A percentile compares a stretch with the other conserved stretches of the same genome.
Evolutionary conservation across 2,888 invertebrate species (phyloP).

Genomic region (Orthosia gracilis): DNA sequence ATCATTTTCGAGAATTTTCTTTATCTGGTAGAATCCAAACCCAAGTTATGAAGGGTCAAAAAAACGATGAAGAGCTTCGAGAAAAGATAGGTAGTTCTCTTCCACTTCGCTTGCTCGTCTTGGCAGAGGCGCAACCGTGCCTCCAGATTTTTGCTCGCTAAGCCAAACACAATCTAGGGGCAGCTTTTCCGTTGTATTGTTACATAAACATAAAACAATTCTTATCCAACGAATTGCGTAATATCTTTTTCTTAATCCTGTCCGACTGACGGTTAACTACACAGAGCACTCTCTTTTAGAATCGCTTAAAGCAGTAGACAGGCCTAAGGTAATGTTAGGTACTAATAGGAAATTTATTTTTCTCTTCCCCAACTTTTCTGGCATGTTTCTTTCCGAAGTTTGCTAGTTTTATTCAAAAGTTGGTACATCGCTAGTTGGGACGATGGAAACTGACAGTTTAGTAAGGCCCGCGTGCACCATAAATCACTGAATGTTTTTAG

Average conservation of each 20-base stretch:
- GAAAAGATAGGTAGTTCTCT: too few relatives aligned
- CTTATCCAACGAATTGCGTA: slow-evolving; percentile 5
- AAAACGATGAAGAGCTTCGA: too few relatives aligned
- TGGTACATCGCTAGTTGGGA: neutral
- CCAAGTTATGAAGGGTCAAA: too few relatives aligned
- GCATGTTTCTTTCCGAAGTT: neutral
- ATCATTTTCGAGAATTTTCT: too few relatives aligned
- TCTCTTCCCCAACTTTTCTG: neutral
- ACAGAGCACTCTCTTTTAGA: slow-evolving; percentile 25
- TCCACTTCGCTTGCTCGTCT: too few relatives aligned
- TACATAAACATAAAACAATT: neutral
- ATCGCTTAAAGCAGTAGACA: neutral
- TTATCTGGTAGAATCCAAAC: too few relatives aligned
- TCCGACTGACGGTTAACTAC: neutral
- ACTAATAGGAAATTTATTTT: slow-evolving; percentile 9
- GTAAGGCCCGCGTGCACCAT: neutral
- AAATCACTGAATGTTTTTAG: neutral
- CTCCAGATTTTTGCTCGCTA: too few relatives aligned
- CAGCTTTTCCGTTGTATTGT: too few relatives aligned
- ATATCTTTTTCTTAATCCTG: neutral
- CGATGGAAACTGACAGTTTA: neutral
- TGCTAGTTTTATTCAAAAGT: neutral
- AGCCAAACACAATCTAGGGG: too few relatives aligned
- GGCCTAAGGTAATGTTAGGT: neutral
- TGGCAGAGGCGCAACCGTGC: too few relatives aligned